These are phyloP conservation scores for Dreissena rostriformis DNA, from an alignment of 1,140 invertebrate genomes.

Conservation along the genomic window DNA sequence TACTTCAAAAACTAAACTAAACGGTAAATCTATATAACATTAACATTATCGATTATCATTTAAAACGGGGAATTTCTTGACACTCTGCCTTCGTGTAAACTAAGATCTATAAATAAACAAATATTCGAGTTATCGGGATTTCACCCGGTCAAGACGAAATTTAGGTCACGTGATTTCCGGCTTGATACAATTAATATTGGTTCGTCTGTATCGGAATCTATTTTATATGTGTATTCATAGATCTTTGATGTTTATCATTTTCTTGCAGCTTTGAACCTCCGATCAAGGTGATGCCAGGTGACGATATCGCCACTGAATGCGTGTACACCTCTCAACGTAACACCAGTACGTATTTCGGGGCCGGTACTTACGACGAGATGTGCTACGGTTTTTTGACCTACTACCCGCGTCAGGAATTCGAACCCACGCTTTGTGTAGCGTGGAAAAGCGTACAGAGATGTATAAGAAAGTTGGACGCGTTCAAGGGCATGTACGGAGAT, in stretches of 20 bases:
- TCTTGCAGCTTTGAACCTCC: constrained; percentile 62
- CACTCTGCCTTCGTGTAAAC: too few species aligned
- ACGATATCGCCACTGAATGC: constrained; percentile 65
- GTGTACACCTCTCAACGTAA: constrained; percentile 50
- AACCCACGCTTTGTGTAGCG: constrained; percentile 4
- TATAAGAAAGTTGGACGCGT: constrained; percentile 25
- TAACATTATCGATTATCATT: too few species aligned
- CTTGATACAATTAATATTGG: too few species aligned
- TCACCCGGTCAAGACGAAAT: too few species aligned
- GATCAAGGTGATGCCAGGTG: constrained; percentile 61
- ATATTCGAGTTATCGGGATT: too few species aligned
- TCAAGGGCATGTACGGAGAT: constrained; percentile 30
- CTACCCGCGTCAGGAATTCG: constrained; percentile 51
- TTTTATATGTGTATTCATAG: too few species aligned
- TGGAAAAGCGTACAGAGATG: constrained; percentile 48
- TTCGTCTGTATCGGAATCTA: too few species aligned
- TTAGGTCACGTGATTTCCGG: too few species aligned
- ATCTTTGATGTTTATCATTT: constrained; percentile 11
- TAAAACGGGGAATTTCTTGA: too few species aligned
- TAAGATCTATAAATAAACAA: too few species aligned
- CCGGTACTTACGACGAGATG: constrained; percentile 69
- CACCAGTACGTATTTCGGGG: constrained; percentile 53
- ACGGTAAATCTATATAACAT: too few species aligned
- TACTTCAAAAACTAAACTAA: too few species aligned
- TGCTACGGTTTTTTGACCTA: constrained; percentile 66